phyloP scores from a whole-genome alignment of 2,888 invertebrate genomes.

The Apamea sordens region DNA sequence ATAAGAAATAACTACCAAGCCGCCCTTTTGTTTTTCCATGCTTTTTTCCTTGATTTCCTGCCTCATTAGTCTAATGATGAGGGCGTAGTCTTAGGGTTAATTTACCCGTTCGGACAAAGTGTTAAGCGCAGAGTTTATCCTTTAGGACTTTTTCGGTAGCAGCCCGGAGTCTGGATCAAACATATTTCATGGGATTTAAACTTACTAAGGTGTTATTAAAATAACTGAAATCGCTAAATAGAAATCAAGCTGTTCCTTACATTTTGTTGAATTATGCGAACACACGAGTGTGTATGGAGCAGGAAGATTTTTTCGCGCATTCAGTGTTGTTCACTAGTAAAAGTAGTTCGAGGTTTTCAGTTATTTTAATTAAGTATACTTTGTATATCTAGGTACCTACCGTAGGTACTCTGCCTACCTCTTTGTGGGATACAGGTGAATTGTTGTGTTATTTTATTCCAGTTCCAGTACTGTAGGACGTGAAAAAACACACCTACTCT shows the following conservation, averaged over 20 bases:
- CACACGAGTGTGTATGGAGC: neutral
- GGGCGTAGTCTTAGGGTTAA: neutral
- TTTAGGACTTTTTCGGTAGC: neutral
- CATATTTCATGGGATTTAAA: neutral
- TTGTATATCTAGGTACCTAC: neutral
- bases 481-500: neutral
- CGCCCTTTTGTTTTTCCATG: neutral
- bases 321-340: too few relatives aligned
- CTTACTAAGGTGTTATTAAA: neutral
- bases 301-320: too few relatives aligned
- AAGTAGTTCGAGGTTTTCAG: neutral
- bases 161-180: neutral
- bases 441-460: neutral
- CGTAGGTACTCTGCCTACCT: neutral
- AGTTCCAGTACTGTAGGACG: neutral
- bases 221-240: too few relatives aligned
- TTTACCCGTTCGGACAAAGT: too few relatives aligned
- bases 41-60: neutral
- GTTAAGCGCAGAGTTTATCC: neutral
- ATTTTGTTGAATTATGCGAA: neutral
- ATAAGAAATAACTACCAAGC: neutral
- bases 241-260: neutral
- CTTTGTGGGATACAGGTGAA: neutral
- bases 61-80: neutral
- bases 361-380: neutral